Base-by-base conservation (phyloP, 2,888 invertebrate species). In the Beris morrisii region DNA sequence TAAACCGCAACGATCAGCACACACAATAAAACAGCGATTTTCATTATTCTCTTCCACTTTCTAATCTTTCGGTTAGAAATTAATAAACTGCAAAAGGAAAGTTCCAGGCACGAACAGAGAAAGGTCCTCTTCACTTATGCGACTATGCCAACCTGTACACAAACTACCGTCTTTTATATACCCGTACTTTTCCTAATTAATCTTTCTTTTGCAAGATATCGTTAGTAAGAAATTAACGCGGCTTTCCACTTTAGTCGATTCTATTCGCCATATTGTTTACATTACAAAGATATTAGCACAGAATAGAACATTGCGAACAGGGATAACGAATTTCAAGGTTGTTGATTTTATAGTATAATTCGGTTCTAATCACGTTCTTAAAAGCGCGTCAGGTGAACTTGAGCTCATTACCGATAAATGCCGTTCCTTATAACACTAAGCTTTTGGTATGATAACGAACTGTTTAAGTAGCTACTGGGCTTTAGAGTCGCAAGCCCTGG, bases 21-120 rank as follows among this genome's bases (percentile, higher is more conserved):
- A 43, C 55, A 56, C 7, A 56, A 43, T n/a, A 56, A 56, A 38
- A 56, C 7, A 13, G 43, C 55, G 6, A 56, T 30, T 30, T 53
- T 28, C 53, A 53, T 53, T n/a, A 5, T 28, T 45, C 11, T n/a
- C 12, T 2, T 30, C 12, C 57, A 30, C 31, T 53, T 11, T 11
- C n/a, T 46, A 44, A 44, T 28, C 52, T 3, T 28, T 28, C 15
- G 1, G 6, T n/a, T 13, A 48, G 15, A 48, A 22, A 48, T n/a
- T 48, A 50, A 50, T 50, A 5, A 53, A 53, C 22, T 11, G 12
- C 7, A 53, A 28, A 53, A n/a, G 4, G 12, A 53, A 22, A 22
- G 22, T 22, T 22, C 22, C 22, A 22, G 30, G n/a, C 28, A 30
- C 22, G 30, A 53, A 53, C 53, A 30, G 30, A 30, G 31, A n/a